Evolutionary conservation across 2,113 vertebrate genomes (phyloP).

Genomic region (Myotis davidii): DNA sequence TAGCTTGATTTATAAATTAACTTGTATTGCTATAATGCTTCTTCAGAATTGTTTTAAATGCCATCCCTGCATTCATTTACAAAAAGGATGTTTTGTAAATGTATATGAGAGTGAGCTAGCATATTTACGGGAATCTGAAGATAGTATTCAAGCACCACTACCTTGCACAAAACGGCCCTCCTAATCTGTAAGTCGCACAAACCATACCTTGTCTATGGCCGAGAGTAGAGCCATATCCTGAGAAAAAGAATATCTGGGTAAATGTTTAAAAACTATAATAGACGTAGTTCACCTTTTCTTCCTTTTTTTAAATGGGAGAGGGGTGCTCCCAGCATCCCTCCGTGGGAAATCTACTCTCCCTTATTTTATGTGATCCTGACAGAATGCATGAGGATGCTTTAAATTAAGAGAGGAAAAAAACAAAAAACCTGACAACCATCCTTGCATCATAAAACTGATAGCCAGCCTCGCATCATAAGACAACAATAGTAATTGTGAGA

Average conservation of each 20-base stretch:
- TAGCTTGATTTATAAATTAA: conserved; percentile 23
- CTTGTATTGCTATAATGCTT: background rate
- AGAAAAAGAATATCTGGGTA: background rate
- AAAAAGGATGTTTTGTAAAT: background rate
- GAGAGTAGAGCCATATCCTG: background rate
- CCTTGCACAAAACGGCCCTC: background rate
- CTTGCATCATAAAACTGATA: background rate
- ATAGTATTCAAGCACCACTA: background rate
- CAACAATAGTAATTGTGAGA: background rate
- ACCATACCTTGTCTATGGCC: background rate
- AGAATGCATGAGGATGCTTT: conserved; percentile 3
- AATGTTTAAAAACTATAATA: background rate
- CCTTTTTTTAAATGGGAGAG: background rate
- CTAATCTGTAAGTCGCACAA: background rate
- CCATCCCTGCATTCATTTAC: background rate
- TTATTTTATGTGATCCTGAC: background rate
- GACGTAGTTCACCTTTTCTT: background rate
- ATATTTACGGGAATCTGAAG: background rate
- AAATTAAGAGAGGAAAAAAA: conserved; percentile 33
- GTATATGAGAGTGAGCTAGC: background rate
- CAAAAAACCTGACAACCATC: background rate
- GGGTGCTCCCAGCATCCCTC: background rate
- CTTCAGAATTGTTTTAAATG: conserved; percentile 25
- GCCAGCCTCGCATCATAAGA: background rate
- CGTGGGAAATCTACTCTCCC: background rate